These are phyloP conservation scores for Stichopus chloronotus DNA, from an alignment of 35 echinoderm and acorn worm genomes.

Conservation along the genomic window DNA sequence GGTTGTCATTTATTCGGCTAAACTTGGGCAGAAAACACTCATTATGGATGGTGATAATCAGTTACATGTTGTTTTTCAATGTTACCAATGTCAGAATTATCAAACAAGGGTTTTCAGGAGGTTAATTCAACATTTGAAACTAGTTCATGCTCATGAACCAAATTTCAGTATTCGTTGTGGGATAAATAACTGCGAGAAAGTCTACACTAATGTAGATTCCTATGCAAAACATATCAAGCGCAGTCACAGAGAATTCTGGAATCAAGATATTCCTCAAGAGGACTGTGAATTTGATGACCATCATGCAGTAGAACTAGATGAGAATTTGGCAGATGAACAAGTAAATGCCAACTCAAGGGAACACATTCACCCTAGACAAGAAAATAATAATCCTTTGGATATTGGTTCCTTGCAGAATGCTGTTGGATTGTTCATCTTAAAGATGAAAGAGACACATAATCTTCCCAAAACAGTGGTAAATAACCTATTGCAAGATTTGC, in stretches of 20 bases:
- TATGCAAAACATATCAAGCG: constrained; percentile 19
- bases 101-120: background rate
- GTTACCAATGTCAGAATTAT: constrained; percentile 23
- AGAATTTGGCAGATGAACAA: background rate
- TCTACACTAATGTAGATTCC: constrained; percentile 29
- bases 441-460: background rate
- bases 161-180: constrained; percentile 35
- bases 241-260: background rate
- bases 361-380: background rate
- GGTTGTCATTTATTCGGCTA: no score
- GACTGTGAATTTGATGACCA: background rate
- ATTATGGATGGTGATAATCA: constrained; percentile 27
- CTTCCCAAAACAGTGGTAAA: constrained; percentile 10
- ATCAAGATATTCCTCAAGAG: background rate
- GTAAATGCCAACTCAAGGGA: background rate
- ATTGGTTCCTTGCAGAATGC: background rate
- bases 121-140: constrained; percentile 26
- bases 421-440: constrained; percentile 23
- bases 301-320: background rate
- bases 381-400: background rate
- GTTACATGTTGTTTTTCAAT: background rate
- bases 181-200: constrained; percentile 27
- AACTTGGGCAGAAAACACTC: background rate
- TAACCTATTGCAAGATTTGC: constrained; percentile 6
- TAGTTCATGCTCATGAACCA: constrained; percentile 36